A percentile compares a stretch with the other conserved stretches of the same genome.
Conservation (phyloP, 2,797 vertebrate genomes). For the Rhodeus uyekii region DNA sequence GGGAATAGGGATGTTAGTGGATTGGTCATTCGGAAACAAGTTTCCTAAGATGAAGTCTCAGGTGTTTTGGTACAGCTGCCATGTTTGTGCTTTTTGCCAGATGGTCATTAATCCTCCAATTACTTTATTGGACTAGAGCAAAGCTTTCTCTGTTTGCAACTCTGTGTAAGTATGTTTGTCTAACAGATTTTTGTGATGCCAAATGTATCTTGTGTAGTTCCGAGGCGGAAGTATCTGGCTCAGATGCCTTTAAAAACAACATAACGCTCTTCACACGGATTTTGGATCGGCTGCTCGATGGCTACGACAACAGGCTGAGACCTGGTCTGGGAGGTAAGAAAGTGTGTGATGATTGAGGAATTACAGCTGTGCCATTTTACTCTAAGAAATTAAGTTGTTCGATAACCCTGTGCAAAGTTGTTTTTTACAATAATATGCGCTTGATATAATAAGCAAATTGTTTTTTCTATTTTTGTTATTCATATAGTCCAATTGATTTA, state of each 20-base stretch:
- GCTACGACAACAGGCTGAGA: constrained; percentile 91
- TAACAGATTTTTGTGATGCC: background rate
- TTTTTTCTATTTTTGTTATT: background rate
- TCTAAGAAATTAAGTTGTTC: background rate
- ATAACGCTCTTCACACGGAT: constrained; percentile 89
- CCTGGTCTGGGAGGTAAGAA: constrained; percentile 89
- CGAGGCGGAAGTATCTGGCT: constrained; percentile 63
- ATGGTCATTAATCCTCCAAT: background rate
- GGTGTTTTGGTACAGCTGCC: background rate
- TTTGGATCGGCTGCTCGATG: constrained; percentile 89
- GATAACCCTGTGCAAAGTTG: background rate
- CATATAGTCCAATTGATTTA: background rate
- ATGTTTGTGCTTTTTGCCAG: constrained; percentile 28
- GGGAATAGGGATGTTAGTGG: background rate
- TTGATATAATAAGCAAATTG: background rate
- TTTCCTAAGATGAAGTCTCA: background rate
- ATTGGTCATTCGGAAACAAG: background rate
- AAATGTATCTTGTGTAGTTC: constrained; percentile 58
- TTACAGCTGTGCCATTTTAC: background rate
- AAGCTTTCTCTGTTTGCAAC: background rate
- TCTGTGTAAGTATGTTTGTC: background rate
- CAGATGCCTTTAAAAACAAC: constrained; percentile 66
- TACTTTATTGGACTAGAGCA: background rate
- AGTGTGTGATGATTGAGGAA: background rate
- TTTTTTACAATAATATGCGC: background rate